Percentiles rank a stretch among this genome's conserved stretches.
Evolutionary conservation across 1,140 invertebrate genomes (phyloP).

Genomic region (Drosophila rhopaloa): DNA sequence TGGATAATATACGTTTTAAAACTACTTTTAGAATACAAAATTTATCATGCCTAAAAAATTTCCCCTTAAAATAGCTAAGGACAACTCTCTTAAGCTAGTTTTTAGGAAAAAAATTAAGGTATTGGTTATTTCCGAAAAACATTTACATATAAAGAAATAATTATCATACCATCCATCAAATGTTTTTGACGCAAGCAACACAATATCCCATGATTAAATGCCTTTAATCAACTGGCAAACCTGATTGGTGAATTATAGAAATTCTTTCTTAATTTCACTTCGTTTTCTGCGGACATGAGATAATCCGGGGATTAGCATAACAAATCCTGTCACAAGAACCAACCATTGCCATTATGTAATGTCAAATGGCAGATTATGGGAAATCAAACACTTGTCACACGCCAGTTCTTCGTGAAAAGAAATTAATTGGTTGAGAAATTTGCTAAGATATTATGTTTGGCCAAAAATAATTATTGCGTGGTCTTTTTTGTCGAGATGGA

Average conservation of each 20-base stretch:
- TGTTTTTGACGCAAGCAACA: not conserved
- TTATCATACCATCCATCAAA: conserved; percentile 23
- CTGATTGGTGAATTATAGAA: conserved; percentile 21
- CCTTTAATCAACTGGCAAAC: conserved; percentile 17
- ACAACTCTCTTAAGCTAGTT: not conserved
- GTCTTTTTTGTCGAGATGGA: conserved; percentile 21
- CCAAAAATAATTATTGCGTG: conserved; percentile 77
- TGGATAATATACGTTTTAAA: not conserved
- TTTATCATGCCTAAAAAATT: no score
- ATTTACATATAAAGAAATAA: conserved; percentile 7
- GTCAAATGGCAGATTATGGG: conserved; percentile 48
- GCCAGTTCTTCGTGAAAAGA: conserved; percentile 40
- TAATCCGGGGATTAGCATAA: conserved; percentile 32
- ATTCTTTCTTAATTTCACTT: conserved; percentile 38
- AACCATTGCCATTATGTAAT: conserved; percentile 10
- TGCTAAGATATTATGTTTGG: conserved; percentile 39
- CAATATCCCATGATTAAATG: conserved; percentile 22
- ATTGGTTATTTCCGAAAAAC: not conserved
- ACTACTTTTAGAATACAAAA: no score
- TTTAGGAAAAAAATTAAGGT: not conserved
- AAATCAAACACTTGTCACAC: conserved; percentile 73
- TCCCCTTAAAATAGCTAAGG: no score
- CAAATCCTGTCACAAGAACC: conserved; percentile 18
- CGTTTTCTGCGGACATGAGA: not conserved
- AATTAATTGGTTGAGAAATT: conserved; percentile 70